phyloP scores from a whole-genome alignment of 2,888 invertebrate genomes.

The Tachina grossa region DNA sequence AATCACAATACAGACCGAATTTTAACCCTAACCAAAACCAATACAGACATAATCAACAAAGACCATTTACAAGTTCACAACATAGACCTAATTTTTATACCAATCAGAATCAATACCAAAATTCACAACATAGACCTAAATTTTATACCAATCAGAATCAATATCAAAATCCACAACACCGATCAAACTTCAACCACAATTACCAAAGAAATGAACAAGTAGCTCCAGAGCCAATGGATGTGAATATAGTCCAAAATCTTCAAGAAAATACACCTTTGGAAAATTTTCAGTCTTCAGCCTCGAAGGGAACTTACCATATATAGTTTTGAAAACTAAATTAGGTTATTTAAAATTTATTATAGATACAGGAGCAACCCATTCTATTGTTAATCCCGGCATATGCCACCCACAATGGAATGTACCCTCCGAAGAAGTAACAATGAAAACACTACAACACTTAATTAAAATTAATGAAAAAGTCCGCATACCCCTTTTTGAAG shows the following conservation, averaged over 20 bases:
- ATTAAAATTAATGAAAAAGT: background rate
- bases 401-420: constrained; percentile 12
- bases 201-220: background rate
- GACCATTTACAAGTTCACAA: background rate
- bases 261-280: background rate
- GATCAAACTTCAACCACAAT: background rate
- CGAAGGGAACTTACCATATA: constrained; percentile 17
- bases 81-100: too few relatives aligned
- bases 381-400: background rate
- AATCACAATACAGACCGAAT: background rate
- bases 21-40: background rate
- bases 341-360: constrained; percentile 3
- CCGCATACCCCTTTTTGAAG: background rate
- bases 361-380: background rate
- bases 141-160: background rate
- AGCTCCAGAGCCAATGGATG: background rate
- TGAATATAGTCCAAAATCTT: background rate
- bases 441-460: background rate
- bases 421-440: background rate
- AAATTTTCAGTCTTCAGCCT: constrained; percentile 18
- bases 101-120: background rate
- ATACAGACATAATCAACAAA: background rate
- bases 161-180: background rate
- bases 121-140: background rate
- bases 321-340: constrained; percentile 4